Conservation (phyloP, 2,888 invertebrate genomes). For the Epinotia ramella region DNA sequence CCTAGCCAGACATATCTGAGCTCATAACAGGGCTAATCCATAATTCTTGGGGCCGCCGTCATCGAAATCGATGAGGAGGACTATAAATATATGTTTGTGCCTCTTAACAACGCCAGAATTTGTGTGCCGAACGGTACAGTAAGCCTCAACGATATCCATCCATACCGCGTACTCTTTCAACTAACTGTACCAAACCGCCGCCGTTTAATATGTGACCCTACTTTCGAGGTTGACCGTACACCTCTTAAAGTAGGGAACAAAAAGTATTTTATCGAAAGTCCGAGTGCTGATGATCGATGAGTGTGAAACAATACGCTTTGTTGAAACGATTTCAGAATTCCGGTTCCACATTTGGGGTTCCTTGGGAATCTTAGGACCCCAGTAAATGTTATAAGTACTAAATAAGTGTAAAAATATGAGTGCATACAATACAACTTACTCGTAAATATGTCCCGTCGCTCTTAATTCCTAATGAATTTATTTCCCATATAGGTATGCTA, state of each 20-base stretch:
- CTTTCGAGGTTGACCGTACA: not conserved
- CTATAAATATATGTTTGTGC: no score
- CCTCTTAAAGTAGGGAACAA: conserved; percentile 22
- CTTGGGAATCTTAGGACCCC: not conserved
- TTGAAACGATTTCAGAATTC: conserved; percentile 33
- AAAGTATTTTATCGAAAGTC: conserved; percentile 28
- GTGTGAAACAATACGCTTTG: conserved; percentile 43
- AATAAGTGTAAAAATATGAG: not conserved
- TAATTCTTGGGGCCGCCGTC: no score
- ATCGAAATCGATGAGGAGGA: no score
- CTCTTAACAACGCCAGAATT: not conserved
- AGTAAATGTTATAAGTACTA: not conserved
- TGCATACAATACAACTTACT: not conserved
- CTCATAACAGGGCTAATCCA: no score
- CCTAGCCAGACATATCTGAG: no score
- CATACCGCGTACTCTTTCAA: not conserved
- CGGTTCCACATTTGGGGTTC: conserved; percentile 21
- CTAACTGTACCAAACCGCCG: not conserved
- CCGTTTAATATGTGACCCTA: not conserved
- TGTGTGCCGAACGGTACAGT: not conserved
- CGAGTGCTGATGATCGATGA: conserved; percentile 39
- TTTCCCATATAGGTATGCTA: no score
- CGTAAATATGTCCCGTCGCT: not conserved
- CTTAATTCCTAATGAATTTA: no score
- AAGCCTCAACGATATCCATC: not conserved